Base-by-base conservation (phyloP, 2,797 vertebrate genomes). In the Iguana delicatissima region DNA sequence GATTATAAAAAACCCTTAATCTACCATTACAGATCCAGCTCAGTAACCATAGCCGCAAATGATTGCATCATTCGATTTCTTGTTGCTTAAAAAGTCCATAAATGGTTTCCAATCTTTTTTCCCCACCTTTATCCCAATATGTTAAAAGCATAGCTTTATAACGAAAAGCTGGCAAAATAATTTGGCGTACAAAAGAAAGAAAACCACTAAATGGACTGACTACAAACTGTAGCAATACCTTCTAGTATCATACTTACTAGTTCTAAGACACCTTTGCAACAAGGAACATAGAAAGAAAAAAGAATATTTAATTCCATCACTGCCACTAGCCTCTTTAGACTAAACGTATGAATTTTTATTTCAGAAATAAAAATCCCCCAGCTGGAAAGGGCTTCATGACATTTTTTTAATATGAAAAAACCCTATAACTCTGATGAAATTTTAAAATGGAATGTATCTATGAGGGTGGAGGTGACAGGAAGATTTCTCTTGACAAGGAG, bases 381-480 rank as follows among this genome's bases (percentile, higher is more conserved):
- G 84, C 18, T 35, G 35, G 18, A 12, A 13, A 76, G 22, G 72
- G 76, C 86, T 96, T 95, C 77, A 76, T 92, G 92, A 76, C 76
- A 89, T 50, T 76, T 50, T 6, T 18, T 16, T 57, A 20, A 2
- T 18, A 38, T 7, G 46, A 32, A 52, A 22, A 46, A 38, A 12
- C 26, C 62, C 42, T 24, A 84, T 86, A 46, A 46, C 80, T 92
- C 55, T 93, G 93, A 96, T 95, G 95, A 96, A 96, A 97, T 96
- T 97, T 97, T 97, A 89, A 97, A 97, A 93, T 90, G 91, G 91
- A 96, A 91, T 95, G 92, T 96, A 96, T 97, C 95, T 94, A 96
- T 92, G 89, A 94, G 91, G 55, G 87, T 84, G 89, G 83, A 95
- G 95, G 80, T 90, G 93, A 95, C 95, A 32, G 92, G 38, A 72